Percentiles rank a stretch among this genome's conserved stretches.
phyloP scores from a whole-genome alignment of 2,888 invertebrate species.

The Endotricha flammealis region DNA sequence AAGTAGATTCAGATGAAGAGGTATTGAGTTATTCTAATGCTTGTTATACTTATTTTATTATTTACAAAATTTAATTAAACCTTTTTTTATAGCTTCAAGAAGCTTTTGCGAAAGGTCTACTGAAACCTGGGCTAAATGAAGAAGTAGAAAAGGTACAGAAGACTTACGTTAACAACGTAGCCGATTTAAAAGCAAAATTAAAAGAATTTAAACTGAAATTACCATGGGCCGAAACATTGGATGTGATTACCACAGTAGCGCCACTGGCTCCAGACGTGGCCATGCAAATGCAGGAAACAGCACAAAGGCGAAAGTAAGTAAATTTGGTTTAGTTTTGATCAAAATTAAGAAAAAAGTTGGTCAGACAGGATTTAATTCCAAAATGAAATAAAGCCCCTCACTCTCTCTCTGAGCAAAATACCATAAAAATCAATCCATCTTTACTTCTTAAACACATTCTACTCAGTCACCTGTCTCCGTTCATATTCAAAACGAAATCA shows the following conservation, averaged over 20 bases:
- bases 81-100: slow-evolving; percentile 85
- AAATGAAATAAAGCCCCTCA: too few species aligned
- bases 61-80: neutral
- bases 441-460: too few species aligned
- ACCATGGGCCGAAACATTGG: slow-evolving; percentile 92
- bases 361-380: too few species aligned
- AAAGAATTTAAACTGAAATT: slow-evolving; percentile 84
- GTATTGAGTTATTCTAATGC: too few species aligned
- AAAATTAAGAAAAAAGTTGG: too few species aligned
- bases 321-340: too few species aligned
- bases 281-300: slow-evolving; percentile 85
- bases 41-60: slow-evolving; percentile 17
- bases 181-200: slow-evolving; percentile 83
- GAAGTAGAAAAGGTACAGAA: slow-evolving; percentile 78
- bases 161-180: slow-evolving; percentile 84
- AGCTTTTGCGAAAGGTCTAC: slow-evolving; percentile 89
- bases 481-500: too few species aligned
- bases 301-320: slow-evolving; percentile 80
- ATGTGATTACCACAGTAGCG: slow-evolving; percentile 86
- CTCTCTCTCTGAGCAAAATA: too few species aligned
- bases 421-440: too few species aligned
- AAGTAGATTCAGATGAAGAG: slow-evolving; percentile 79
- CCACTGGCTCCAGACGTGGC: slow-evolving; percentile 91
- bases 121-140: slow-evolving; percentile 92
- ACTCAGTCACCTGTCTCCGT: too few species aligned